Evolutionary conservation across 2,888 invertebrate genomes (phyloP), one percentile per base, ranked within the genome.

Genomic region (Troglohyphantes excavatus): DNA sequence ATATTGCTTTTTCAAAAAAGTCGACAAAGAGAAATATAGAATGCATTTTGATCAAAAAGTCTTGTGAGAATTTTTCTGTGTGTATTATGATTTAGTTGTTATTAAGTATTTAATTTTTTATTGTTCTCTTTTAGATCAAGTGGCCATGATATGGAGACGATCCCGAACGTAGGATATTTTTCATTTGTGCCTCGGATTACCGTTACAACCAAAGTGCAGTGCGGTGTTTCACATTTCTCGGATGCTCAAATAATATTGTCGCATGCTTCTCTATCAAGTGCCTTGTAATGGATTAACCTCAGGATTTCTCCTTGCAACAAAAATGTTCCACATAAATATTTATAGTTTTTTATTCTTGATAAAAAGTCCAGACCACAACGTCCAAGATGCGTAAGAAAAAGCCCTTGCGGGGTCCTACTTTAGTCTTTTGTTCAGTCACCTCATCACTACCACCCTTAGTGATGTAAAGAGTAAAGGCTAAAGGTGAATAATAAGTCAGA

Each of bases 301-400:
- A n/a, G 21, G 43, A 65, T 43, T 19, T 23, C 43, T 26, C 53
- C 21, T 39, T 17, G 9, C 43, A 33, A 29, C 19, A 23, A 82
- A 78, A 68, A 85, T 85, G 85, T 78, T 67, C 59, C 68, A 43
- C 61, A n/a, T 65, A 61, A 70, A 61, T 29, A 17, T 63, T 19
- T 67, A 46, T 70, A 70, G 23, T 23, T 68, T 68, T 46, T 43
- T 63, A 11, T 73, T 86, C 9, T 73, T 68, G 23, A 21, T 61
- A 43, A 65, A 76, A 26, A 59, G 76, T n/a, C 59, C 53, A 26
- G 46, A 72, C n/a, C 23, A 13, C 33, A 90, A 7, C 17, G 33
- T 11, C 26, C 79, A 90, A 81, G 53, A 90, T 90, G 90, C 90
- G 90, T 90, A 90, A 90, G 29, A 90, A 75, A 90, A 90, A 90